These are phyloP conservation scores for Augiades crinisus DNA, from an alignment of 2,888 invertebrate species.

Conservation along the genomic window DNA sequence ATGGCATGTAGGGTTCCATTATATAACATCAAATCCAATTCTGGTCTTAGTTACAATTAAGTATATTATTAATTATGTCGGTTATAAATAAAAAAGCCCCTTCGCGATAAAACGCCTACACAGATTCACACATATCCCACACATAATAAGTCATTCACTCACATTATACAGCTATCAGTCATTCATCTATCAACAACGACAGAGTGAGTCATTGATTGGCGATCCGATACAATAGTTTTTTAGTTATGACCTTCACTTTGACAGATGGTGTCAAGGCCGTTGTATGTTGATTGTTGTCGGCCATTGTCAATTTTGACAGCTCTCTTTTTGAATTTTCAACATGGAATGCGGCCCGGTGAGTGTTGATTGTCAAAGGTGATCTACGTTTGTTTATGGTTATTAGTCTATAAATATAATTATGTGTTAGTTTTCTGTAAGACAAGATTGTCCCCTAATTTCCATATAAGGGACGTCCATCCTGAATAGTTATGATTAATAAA, in stretches of 20 bases:
- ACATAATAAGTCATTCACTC: not conserved
- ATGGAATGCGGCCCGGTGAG: not conserved
- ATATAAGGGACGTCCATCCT: no score
- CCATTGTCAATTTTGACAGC: constrained; percentile 61
- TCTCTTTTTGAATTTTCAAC: constrained; percentile 32
- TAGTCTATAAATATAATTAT: no score
- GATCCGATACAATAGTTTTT: constrained; percentile 9
- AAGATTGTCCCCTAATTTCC: no score
- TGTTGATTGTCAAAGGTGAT: not conserved
- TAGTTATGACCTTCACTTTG: constrained; percentile 34
- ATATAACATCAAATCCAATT: no score
- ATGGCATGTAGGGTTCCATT: no score
- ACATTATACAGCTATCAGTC: no score
- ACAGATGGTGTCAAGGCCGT: constrained; percentile 52
- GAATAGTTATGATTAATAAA: no score
- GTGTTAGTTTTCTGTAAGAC: no score
- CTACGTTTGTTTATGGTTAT: not conserved
- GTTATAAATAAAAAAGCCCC: no score
- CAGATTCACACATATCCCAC: not conserved
- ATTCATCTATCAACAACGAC: not conserved
- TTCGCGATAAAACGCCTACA: no score
- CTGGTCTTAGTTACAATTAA: no score
- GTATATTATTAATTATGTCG: no score
- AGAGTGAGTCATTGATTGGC: constrained; percentile 11
- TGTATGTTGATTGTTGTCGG: constrained; percentile 38